Percentiles rank a stretch among this genome's conserved stretches.
phyloP scores from a whole-genome alignment of 2,113 vertebrate genomes.

The Cyphomyrus plagiostoma region DNA sequence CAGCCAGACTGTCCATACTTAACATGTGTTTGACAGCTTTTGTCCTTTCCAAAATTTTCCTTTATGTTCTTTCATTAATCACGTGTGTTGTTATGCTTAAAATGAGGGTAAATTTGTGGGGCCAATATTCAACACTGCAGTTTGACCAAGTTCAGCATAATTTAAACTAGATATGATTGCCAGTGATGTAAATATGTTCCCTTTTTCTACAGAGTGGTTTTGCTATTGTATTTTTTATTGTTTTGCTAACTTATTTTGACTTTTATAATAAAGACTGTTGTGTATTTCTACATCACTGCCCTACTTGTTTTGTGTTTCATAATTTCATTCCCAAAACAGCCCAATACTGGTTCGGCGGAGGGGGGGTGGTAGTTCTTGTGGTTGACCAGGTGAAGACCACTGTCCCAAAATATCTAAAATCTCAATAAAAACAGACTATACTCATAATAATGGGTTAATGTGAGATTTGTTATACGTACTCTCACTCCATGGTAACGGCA shows the following conservation, averaged over 20 bases:
- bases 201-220: slow-evolving; percentile 80
- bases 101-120: slow-evolving; percentile 62
- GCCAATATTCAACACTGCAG: slow-evolving; percentile 74
- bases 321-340: neutral
- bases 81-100: slow-evolving; percentile 61
- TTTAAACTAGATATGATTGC: slow-evolving; percentile 59
- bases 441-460: neutral
- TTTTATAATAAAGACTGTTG: slow-evolving; percentile 92
- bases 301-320: slow-evolving; percentile 38
- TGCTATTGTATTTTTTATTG: slow-evolving; percentile 77
- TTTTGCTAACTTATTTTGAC: slow-evolving; percentile 92
- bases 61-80: slow-evolving; percentile 58
- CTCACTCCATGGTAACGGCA: neutral
- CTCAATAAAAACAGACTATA: neutral
- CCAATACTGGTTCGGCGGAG: neutral
- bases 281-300: slow-evolving; percentile 68
- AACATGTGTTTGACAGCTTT: slow-evolving; percentile 44
- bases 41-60: slow-evolving; percentile 44
- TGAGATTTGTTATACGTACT: neutral
- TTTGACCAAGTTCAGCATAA: slow-evolving; percentile 83
- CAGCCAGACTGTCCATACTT: slow-evolving; percentile 46
- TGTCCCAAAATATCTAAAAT: neutral
- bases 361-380: neutral
- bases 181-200: slow-evolving; percentile 72
- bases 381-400: neutral